A percentile compares a stretch with the other conserved stretches of the same genome.
Conservation (phyloP, 1,140 invertebrate species). For the Philopotamus ludificatus region DNA sequence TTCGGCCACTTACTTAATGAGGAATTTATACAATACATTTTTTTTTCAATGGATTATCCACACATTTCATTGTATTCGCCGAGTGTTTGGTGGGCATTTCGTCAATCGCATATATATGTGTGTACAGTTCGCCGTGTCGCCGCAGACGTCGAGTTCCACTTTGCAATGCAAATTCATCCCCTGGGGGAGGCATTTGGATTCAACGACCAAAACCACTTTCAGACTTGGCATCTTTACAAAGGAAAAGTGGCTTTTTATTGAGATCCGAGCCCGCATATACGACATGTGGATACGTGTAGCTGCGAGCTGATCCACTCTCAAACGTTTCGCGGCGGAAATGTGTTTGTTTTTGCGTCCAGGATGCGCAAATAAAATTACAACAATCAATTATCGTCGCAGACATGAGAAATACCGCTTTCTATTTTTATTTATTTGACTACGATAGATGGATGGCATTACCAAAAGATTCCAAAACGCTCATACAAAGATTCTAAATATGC, state of each 20-base stretch:
- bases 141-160: slow-evolving; percentile 22
- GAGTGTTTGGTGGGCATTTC: background rate
- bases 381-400: too few species aligned
- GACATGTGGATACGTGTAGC: slow-evolving; percentile 15
- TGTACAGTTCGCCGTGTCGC: slow-evolving; percentile 5
- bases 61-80: too few species aligned
- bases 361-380: too few species aligned
- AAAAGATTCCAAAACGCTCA: too few species aligned
- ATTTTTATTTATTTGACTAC: too few species aligned
- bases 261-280: slow-evolving; percentile 24
- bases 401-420: too few species aligned
- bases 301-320: slow-evolving; percentile 1
- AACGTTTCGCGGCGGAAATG: background rate
- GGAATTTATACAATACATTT: too few species aligned
- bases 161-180: slow-evolving; percentile 39
- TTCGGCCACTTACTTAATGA: too few species aligned
- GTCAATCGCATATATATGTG: background rate
- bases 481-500: too few species aligned
- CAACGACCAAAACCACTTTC: slow-evolving; percentile 32
- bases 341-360: too few species aligned
- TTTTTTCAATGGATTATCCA: too few species aligned
- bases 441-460: too few species aligned
- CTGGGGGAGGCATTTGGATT: slow-evolving; percentile 23
- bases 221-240: slow-evolving; percentile 32
- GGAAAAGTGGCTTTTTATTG: slow-evolving; percentile 32